Evolutionary conservation across 2,113 vertebrate genomes (phyloP).

Genomic region (Dasyornis broadbenti): DNA sequence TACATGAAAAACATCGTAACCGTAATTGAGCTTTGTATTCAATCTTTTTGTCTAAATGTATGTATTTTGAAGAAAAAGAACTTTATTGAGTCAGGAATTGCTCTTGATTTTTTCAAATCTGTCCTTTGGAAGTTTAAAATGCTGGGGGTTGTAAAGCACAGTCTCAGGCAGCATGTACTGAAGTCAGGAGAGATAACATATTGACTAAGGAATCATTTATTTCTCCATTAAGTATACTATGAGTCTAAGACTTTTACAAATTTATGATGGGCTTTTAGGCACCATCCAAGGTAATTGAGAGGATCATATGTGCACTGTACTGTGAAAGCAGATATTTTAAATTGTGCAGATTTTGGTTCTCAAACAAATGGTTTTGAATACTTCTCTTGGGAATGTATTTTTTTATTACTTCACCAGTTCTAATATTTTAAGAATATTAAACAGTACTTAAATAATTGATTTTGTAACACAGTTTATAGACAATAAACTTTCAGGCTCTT

Average conservation of each 20-base stretch:
- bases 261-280: neutral
- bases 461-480: neutral
- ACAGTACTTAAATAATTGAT: neutral
- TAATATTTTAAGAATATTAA: neutral
- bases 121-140: neutral
- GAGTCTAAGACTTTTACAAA: neutral
- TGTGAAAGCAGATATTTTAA: neutral
- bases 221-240: neutral
- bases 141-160: fast-evolving
- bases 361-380: neutral
- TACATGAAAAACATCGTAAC: neutral
- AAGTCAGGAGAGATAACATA: neutral
- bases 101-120: neutral
- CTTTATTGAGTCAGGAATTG: neutral
- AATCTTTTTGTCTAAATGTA: neutral
- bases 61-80: neutral
- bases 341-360: neutral
- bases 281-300: neutral
- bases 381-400: neutral
- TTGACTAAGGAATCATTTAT: neutral
- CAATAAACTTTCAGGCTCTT: neutral
- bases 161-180: neutral
- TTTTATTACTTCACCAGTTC: neutral
- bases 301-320: neutral
- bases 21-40: neutral